Evolutionary conservation across 2,888 invertebrate species (phyloP).

Genomic region (Sepiola atlantica): DNA sequence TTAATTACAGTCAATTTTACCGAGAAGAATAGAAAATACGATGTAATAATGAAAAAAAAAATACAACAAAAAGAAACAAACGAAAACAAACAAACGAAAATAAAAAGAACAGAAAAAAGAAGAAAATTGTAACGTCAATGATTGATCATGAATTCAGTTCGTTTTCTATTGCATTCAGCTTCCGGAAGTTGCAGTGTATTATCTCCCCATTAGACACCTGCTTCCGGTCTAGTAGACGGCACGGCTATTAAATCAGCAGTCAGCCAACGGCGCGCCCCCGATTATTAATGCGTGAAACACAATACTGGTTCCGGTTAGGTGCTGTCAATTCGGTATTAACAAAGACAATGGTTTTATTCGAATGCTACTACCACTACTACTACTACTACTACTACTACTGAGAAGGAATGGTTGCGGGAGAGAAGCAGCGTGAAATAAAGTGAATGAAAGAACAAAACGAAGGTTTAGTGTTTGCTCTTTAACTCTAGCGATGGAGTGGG

Average conservation of each 20-base stretch:
- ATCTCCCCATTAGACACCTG: conserved; percentile 47
- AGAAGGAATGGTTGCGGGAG: too few relatives aligned
- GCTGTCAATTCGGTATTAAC: background rate
- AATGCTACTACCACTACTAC: background rate
- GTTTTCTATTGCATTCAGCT: conserved; percentile 39
- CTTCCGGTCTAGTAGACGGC: conserved; percentile 41
- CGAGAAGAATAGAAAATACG: background rate
- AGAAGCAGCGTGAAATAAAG: too few relatives aligned
- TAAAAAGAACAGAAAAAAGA: too few relatives aligned
- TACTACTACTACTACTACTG: too few relatives aligned
- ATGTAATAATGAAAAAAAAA: background rate
- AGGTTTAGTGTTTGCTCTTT: background rate
- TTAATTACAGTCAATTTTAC: background rate
- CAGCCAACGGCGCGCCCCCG: conserved; percentile 18
- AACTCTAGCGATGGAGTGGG: background rate
- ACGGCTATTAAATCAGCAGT: background rate
- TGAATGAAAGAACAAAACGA: background rate
- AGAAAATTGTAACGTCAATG: background rate
- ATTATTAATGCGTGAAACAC: conserved; percentile 32
- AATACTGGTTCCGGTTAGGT: conserved; percentile 32
- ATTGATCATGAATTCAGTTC: conserved; percentile 43
- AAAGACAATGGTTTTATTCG: conserved; percentile 20
- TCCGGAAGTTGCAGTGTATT: conserved; percentile 37
- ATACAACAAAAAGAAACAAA: background rate
- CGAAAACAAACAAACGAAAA: background rate